phyloP scores from a whole-genome alignment of 1,140 invertebrate genomes.

The Trachelipus rathkii region DNA sequence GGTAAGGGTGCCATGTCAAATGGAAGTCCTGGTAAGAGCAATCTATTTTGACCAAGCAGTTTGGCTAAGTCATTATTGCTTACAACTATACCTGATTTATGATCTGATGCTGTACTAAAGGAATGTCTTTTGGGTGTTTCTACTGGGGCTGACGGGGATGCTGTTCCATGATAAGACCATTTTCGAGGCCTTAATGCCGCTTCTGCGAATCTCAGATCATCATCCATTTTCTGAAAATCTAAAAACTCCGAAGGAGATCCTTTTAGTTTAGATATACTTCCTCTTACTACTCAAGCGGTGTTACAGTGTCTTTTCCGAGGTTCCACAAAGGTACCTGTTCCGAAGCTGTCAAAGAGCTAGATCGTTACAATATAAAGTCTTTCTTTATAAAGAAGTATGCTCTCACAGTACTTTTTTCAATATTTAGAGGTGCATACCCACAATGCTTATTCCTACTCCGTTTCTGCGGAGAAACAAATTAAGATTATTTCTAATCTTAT shows the following conservation, averaged over 20 bases:
- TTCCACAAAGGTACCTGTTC: slow-evolving; percentile 17
- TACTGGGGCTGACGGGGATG: slow-evolving; percentile 32
- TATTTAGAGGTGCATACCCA: no score
- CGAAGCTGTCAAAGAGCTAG: slow-evolving; percentile 14
- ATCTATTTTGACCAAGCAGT: slow-evolving; percentile 28
- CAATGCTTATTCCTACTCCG: no score
- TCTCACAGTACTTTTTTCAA: no score
- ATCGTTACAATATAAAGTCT: slow-evolving; percentile 23
- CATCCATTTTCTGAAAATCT: slow-evolving; percentile 35
- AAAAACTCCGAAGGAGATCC: slow-evolving; percentile 27
- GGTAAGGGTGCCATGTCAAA: slow-evolving; percentile 21
- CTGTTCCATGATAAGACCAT: slow-evolving; percentile 38
- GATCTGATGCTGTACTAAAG: slow-evolving; percentile 36
- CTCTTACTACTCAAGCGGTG: slow-evolving; percentile 33
- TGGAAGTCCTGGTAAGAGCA: slow-evolving; percentile 35
- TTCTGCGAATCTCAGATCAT: slow-evolving; percentile 27
- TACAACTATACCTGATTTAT: slow-evolving; percentile 37
- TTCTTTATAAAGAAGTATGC: slow-evolving; percentile 35
- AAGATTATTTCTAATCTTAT: no score
- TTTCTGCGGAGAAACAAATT: no score
- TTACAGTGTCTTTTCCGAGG: not conserved
- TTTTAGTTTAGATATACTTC: slow-evolving; percentile 30
- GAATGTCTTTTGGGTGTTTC: slow-evolving; percentile 41
- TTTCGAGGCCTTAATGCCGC: slow-evolving; percentile 32
- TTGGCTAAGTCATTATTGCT: slow-evolving; percentile 34